Evolutionary conservation across 2,113 vertebrate species (phyloP).

Genomic region (Phoenicopterus ruber): DNA sequence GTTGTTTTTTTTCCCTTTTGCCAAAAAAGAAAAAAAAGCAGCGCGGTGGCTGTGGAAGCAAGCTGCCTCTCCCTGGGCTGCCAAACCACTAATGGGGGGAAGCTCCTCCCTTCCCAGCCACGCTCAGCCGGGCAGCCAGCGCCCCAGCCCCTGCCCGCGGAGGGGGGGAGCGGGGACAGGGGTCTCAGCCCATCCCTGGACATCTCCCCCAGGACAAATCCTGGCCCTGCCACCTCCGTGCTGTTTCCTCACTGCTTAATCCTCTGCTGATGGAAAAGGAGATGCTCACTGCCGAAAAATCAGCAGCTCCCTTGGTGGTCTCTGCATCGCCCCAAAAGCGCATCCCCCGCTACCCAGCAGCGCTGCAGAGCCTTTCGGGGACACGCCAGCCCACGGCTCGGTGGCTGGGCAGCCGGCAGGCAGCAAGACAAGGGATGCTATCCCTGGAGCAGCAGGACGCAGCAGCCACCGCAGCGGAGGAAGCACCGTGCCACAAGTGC

Average conservation of each 20-base stretch:
- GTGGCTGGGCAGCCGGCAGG: neutral
- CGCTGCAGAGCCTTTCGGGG: neutral
- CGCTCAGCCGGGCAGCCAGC: neutral
- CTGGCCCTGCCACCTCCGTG: neutral
- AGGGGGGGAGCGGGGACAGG: neutral
- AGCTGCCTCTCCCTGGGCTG: neutral
- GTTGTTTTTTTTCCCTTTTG: neutral
- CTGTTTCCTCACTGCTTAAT: neutral
- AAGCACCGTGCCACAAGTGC: rapidly evolving
- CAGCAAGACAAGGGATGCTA: neutral
- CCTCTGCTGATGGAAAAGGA: neutral
- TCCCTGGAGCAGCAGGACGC: neutral
- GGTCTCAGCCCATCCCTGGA: neutral
- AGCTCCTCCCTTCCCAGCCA: neutral
- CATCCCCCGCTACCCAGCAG: neutral
- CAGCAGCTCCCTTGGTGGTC: neutral
- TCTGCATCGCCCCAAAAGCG: neutral
- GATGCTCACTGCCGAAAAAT: neutral
- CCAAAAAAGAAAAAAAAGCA: neutral
- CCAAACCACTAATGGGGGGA: conserved; percentile 2
- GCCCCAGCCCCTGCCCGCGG: neutral
- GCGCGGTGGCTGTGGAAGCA: neutral
- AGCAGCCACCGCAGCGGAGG: neutral
- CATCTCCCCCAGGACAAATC: neutral
- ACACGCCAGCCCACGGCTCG: rapidly evolving